These are phyloP conservation scores for Manacus vitellinus DNA, from an alignment of 2,113 vertebrate genomes.

Conservation along the genomic window DNA sequence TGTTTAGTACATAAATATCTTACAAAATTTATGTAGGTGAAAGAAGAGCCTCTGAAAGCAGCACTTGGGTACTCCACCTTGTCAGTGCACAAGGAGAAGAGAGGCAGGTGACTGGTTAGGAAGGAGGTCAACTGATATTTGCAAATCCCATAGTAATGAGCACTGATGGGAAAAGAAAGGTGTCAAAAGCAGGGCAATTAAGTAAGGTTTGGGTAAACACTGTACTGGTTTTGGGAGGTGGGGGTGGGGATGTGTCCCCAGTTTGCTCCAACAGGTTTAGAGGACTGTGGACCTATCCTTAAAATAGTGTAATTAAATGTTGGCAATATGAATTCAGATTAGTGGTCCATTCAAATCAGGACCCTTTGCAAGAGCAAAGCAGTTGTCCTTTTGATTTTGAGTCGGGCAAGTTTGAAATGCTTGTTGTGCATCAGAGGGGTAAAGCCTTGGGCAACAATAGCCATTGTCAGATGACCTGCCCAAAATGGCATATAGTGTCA, in stretches of 20 bases:
- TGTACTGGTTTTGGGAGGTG: background rate
- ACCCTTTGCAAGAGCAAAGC: background rate
- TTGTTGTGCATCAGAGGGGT: background rate
- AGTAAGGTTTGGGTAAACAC: background rate
- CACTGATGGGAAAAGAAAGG: background rate
- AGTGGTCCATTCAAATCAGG: background rate
- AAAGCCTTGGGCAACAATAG: background rate
- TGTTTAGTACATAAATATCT: background rate
- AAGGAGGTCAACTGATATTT: background rate
- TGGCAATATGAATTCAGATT: background rate
- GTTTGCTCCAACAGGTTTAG: background rate
- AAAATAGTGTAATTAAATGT: background rate
- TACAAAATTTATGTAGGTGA: background rate
- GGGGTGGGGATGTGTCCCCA: background rate
- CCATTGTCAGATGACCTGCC: background rate
- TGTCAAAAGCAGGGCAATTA: background rate
- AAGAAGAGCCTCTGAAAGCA: background rate
- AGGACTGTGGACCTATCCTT: background rate
- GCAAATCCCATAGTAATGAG: background rate
- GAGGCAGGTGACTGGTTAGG: background rate
- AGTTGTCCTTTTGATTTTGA: background rate
- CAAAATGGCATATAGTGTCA: background rate
- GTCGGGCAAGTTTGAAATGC: background rate
- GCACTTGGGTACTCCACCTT: fast-evolving
- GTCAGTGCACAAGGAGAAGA: background rate